A percentile compares a stretch with the other conserved stretches of the same genome.
Conservation (phyloP, 2,888 invertebrate species). For the Rotaria macrura region DNA sequence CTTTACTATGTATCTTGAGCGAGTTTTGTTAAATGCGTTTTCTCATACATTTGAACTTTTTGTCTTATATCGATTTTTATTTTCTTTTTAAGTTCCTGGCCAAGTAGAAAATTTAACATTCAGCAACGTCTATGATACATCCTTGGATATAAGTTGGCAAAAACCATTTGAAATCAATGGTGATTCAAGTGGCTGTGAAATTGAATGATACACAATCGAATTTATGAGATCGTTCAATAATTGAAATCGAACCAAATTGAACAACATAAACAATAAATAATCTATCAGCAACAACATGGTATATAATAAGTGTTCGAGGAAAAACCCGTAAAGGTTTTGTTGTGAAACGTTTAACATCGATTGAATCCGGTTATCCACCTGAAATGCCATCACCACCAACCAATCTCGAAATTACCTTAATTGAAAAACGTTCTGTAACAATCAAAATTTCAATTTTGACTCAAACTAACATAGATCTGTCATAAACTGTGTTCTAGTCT, state of each 20-base stretch:
- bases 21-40: too few species aligned
- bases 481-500: not conserved
- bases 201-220: not conserved
- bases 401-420: constrained; percentile 81
- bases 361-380: constrained; percentile 92
- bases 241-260: constrained; percentile 36
- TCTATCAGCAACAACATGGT: constrained; percentile 68
- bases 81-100: constrained; percentile 23
- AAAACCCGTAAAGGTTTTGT: constrained; percentile 75
- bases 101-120: constrained; percentile 30
- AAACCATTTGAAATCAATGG: constrained; percentile 27
- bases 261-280: constrained; percentile 44
- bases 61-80: too few species aligned
- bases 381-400: constrained; percentile 70
- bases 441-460: too few species aligned
- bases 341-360: constrained; percentile 67
- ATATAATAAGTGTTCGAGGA: constrained; percentile 78
- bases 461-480: not conserved
- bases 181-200: constrained; percentile 21
- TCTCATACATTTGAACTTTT: too few species aligned
- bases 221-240: constrained; percentile 1
- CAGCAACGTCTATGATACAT: constrained; percentile 31
- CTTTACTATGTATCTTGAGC: too few species aligned
- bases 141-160: constrained; percentile 30
- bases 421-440: constrained; percentile 82